Evolutionary conservation across 2,797 vertebrate species (phyloP).

Genomic region (Acanthurus tractus): DNA sequence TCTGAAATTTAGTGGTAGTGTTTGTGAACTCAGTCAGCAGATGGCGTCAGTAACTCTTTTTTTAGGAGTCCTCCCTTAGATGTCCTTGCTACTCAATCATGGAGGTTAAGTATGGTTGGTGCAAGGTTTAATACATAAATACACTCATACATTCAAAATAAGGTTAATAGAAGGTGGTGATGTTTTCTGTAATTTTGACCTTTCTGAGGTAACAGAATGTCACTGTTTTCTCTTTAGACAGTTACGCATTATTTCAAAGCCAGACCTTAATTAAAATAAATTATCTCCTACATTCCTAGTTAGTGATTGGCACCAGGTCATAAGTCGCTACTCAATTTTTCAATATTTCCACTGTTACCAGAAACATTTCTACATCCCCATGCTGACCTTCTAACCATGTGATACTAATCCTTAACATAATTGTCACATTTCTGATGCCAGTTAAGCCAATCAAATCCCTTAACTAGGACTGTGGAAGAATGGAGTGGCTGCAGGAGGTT

Average conservation of each 20-base stretch:
- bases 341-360: background rate
- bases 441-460: conserved; percentile 17
- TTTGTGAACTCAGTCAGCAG: conserved; percentile 55
- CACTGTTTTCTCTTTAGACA: background rate
- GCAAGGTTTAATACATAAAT: background rate
- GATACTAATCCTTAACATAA: background rate
- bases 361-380: background rate
- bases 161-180: background rate
- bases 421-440: background rate
- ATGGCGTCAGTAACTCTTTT: conserved; percentile 54
- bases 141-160: conserved; percentile 4
- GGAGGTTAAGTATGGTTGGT: background rate
- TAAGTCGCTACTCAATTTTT: background rate
- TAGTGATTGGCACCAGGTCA: conserved; percentile 5
- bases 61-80: background rate
- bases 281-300: background rate
- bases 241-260: background rate
- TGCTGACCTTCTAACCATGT: background rate
- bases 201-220: background rate
- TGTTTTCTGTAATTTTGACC: background rate
- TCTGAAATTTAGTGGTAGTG: background rate
- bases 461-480: background rate
- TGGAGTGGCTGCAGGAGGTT: conserved; percentile 13
- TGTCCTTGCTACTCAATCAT: background rate
- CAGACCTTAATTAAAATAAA: background rate